Base-by-base conservation (phyloP, 2,797 vertebrate genomes). In the Chiloscyllium punctatum region DNA sequence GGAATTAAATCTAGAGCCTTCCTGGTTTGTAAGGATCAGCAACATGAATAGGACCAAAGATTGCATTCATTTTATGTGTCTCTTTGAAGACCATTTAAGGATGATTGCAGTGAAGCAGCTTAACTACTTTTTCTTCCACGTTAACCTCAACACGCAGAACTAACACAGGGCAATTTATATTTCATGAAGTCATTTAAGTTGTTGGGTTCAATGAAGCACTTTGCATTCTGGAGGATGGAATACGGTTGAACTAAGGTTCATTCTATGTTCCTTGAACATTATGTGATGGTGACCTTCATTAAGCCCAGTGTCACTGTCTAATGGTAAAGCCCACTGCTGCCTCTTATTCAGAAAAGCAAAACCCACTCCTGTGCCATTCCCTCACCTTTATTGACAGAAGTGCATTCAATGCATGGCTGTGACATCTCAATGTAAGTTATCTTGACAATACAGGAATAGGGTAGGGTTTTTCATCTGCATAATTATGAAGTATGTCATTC, bases 401-500 rank as follows among this genome's bases (percentile, higher is more conserved):
- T 69, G 62, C 66, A n/a, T 68, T 92, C 4, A 69, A 69, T 69
- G 62, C 37, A 69, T 25, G 62, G 62, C 62, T 37, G 25, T n/a
- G n/a, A 37, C 62, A 42, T 92, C 66, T 92, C 90, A 68, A 69
- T 13, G n/a, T 42, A 11, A 92, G 90, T 68, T 69, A 42, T 69
- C 68, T 37, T 69, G 90, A 69, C 90, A 69, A 69, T 25, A 69
- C 90, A 69, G 62, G 90, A 92, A 92, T 69, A 69, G 90, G 66
- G n/a, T 69, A 69, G 90, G 88, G 62, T 68, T 92, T 68, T 42
- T 92, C 90, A 68, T 92, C 23, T 42, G 25, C 62, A 92, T 69
- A 23, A 25, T 68, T 92, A 69, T 69, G 90, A 92, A 69, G n/a
- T 68, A 92, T 69, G 92, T 92, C n/a, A 92, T 92, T 92, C 18